These are phyloP conservation scores for Panopea generosa DNA, from an alignment of 2,888 invertebrate species.

Conservation along the genomic window DNA sequence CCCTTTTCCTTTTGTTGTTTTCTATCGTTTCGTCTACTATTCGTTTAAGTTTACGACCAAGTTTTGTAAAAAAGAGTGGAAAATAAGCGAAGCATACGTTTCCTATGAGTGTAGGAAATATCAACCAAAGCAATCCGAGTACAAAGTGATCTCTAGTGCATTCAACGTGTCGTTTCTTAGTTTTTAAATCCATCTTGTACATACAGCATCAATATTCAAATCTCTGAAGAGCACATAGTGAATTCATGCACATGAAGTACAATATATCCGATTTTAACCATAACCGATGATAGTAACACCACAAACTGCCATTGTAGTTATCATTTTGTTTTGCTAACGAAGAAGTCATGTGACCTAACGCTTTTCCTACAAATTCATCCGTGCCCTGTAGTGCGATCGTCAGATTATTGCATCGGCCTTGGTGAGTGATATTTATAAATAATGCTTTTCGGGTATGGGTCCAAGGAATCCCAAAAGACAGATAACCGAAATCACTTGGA, in stretches of 20 bases:
- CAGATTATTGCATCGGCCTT: constrained; percentile 16
- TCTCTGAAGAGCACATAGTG: constrained; percentile 44
- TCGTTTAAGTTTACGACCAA: too few relatives aligned
- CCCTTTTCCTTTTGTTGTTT: too few relatives aligned
- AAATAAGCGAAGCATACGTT: constrained; percentile 33
- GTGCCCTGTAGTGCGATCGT: constrained; percentile 14
- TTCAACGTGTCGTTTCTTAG: constrained; percentile 17
- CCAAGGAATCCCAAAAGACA: too few relatives aligned
- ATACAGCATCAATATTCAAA: constrained; percentile 50
- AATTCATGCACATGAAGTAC: constrained; percentile 35
- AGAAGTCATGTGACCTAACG: constrained; percentile 36
- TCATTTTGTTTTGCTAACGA: constrained; percentile 26
- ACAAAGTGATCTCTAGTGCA: constrained; percentile 18
- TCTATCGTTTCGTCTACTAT: too few relatives aligned
- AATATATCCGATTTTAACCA: constrained; percentile 15
- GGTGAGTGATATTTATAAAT: not conserved
- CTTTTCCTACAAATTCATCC: constrained; percentile 32
- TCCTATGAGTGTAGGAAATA: constrained; percentile 40
- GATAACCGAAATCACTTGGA: too few relatives aligned
- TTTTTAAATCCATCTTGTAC: constrained; percentile 8
- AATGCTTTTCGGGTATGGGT: not conserved
- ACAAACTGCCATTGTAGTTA: constrained; percentile 45
- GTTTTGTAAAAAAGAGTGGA: constrained; percentile 28
- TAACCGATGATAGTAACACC: constrained; percentile 37
- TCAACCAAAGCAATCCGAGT: constrained; percentile 39